phyloP scores from a whole-genome alignment of 2,113 vertebrate species.

The Stictonetta naevosa region DNA sequence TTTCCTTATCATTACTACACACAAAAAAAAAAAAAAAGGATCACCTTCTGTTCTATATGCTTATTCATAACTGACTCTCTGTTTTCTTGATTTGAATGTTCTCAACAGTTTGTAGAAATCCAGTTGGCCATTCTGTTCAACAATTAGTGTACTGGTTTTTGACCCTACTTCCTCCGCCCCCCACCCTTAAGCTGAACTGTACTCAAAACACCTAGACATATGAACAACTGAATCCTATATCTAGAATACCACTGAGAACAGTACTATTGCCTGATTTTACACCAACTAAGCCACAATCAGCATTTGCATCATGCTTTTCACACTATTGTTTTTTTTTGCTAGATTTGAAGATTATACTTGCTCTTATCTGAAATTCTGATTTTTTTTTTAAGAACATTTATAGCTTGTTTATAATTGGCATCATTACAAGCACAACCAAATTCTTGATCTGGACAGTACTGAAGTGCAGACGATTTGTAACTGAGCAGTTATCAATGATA shows the following conservation, averaged over 20 bases:
- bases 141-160: neutral
- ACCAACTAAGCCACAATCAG: neutral
- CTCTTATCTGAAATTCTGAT: neutral
- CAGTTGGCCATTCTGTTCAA: neutral
- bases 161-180: too few species aligned
- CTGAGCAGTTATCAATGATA: neutral
- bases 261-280: neutral
- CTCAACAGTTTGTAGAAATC: slow-evolving; percentile 18
- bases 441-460: neutral
- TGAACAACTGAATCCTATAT: neutral
- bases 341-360: neutral
- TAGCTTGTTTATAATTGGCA: neutral
- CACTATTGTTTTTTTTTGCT: neutral
- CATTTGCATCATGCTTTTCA: neutral
- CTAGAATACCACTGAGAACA: neutral
- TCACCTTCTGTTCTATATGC: slow-evolving; percentile 19
- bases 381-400: neutral
- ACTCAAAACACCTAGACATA: neutral
- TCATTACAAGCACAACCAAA: neutral
- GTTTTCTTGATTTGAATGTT: neutral
- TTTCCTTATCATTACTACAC: neutral
- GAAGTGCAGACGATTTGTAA: neutral
- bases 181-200: neutral
- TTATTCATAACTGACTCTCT: slow-evolving; percentile 1
- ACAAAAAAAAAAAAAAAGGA: neutral